These are phyloP conservation scores for Neosilurus mollespiculum DNA, from an alignment of 2,797 vertebrate species.

Conservation along the genomic window DNA sequence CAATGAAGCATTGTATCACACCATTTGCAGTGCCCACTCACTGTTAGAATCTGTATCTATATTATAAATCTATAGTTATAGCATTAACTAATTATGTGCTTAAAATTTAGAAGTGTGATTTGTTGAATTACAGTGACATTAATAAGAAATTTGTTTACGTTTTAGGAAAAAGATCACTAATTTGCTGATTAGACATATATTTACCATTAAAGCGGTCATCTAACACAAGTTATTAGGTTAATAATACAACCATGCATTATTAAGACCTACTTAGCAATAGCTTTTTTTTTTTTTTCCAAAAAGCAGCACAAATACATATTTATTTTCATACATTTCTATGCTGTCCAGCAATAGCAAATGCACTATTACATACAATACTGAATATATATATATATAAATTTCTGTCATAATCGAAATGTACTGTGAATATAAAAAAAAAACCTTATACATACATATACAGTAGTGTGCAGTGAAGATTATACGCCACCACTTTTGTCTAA, in stretches of 20 bases:
- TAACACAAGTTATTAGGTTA: background rate
- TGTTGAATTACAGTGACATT: background rate
- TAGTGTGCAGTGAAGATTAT: no score
- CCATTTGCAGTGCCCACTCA: background rate
- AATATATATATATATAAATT: no score
- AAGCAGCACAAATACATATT: background rate
- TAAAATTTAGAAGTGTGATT: background rate
- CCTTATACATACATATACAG: no score
- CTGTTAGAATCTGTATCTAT: background rate
- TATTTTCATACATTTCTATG: background rate
- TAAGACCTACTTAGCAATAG: background rate
- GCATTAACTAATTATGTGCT: background rate
- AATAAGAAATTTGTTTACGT: background rate
- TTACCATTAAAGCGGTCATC: background rate
- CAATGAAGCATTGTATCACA: background rate
- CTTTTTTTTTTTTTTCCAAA: background rate
- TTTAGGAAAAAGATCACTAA: background rate
- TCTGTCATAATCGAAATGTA: no score
- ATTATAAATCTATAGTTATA: background rate
- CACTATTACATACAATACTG: no score
- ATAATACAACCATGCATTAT: background rate
- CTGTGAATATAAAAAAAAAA: no score
- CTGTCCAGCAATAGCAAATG: no score
- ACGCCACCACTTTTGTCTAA: no score
- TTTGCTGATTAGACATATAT: background rate